These are phyloP conservation scores for Rhinogobius similis DNA, from an alignment of 2,113 vertebrate genomes.

Conservation along the genomic window DNA sequence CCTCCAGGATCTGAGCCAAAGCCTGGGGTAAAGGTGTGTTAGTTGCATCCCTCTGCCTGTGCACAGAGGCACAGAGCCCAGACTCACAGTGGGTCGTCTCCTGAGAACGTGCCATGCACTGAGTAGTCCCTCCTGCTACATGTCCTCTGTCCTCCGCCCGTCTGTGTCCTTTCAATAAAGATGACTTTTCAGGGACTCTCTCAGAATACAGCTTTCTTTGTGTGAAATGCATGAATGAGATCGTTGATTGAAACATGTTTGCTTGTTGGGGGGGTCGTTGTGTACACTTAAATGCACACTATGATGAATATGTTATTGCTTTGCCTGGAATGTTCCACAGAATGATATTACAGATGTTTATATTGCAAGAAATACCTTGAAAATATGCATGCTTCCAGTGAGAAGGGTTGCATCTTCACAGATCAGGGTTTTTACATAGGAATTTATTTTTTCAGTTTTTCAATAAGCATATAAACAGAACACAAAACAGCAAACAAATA, in stretches of 20 bases:
- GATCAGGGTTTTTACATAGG: too few species aligned
- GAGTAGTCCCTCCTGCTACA: slow-evolving; percentile 82
- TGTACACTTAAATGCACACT: too few species aligned
- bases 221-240: slow-evolving; percentile 68
- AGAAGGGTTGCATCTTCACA: too few species aligned
- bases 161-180: slow-evolving; percentile 83
- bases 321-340: too few species aligned
- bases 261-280: too few species aligned
- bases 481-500: too few species aligned
- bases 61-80: slow-evolving; percentile 78
- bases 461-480: too few species aligned
- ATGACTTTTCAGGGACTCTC: slow-evolving; percentile 83
- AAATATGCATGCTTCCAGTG: too few species aligned
- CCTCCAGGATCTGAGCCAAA: not conserved
- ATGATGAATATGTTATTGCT: too few species aligned
- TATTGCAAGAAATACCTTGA: too few species aligned
- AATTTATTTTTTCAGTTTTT: too few species aligned
- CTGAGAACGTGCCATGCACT: slow-evolving; percentile 85
- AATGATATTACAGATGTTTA: too few species aligned
- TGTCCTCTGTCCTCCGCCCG: slow-evolving; percentile 78
- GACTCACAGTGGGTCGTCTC: slow-evolving; percentile 85
- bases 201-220: slow-evolving; percentile 81
- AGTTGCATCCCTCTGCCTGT: slow-evolving; percentile 77
- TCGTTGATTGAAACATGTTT: slow-evolving; percentile 41
- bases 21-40: slow-evolving; percentile 29